Evolutionary conservation across 23 tunicate species (phyloP), one percentile per base, ranked within the genome.

Genomic region (Styela plicata): DNA sequence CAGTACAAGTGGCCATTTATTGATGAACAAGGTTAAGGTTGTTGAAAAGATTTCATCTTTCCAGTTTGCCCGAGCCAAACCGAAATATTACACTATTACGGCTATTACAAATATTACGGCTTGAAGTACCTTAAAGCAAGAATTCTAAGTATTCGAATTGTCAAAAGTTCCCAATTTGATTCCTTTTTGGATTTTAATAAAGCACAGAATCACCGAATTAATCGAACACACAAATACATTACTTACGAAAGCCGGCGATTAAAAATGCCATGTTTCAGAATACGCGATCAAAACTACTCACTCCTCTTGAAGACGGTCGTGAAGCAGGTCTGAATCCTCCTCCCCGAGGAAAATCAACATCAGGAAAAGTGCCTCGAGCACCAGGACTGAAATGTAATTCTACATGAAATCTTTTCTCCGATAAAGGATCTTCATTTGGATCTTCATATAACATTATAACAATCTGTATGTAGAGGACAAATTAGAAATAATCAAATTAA

Each of bases 301-400:
- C 99, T 52, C 91, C 95, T 77, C 95, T 77, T 29, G 97, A 92
- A 10, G 91, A 83, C 22, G 99, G 99, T 76, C 83, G 70, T 1
- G 96, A 89, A 31, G 82, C 83, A 18, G 99, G 99, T 2, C 99
- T 79, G 53, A 84, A 95, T 3, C 99, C 99, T 33, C 96, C 92
- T 2, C 99, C 99, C 34, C 79, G 96, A 23, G 99, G 99, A 52
- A 90, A 95, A 74, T 80, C 86, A 17, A 87, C 99, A 67, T 95
- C 99, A 7, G 86, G 89, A 31, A 87, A 83, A 71, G 80, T 85
- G 27, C 96, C 86, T 69, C 84, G 86, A 32, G 99, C 99, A 63
- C 99, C 99, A 27, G 99, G 97, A 70, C 99, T 95, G 80, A 95
- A 95, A 75, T 95, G 99, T n/a, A 95, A 89, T 65, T 95, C 99